Evolutionary conservation across 1,140 invertebrate genomes (phyloP).

Genomic region (Aricia agestis): DNA sequence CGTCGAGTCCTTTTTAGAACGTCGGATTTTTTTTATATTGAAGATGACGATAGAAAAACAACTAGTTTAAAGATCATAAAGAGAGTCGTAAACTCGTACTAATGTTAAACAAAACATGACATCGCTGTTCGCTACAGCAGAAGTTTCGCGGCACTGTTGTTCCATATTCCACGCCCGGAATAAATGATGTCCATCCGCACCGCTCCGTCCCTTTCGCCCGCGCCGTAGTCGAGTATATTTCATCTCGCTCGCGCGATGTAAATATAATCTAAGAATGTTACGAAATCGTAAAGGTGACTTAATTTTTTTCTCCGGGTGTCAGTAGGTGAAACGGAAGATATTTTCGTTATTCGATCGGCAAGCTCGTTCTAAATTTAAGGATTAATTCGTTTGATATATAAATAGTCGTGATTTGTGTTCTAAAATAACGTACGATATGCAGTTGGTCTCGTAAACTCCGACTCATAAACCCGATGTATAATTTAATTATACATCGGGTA

Average conservation of each 20-base stretch:
- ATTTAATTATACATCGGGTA: too few species aligned
- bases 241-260: constrained; percentile 4
- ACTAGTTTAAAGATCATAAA: not conserved
- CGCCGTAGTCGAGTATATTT: not conserved
- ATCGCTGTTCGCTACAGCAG: not conserved
- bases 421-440: not conserved
- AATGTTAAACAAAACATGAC: not conserved
- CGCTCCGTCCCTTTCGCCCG: constrained; percentile 19
- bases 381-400: not conserved
- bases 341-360: not conserved
- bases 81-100: not conserved
- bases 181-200: constrained; percentile 13
- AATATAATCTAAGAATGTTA: constrained; percentile 28
- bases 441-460: not conserved
- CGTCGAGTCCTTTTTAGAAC: too few species aligned
- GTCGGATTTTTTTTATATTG: too few species aligned
- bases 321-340: constrained; percentile 13
- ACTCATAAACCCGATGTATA: not conserved
- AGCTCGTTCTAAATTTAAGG: constrained; percentile 11
- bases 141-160: constrained; percentile 6
- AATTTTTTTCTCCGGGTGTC: constrained; percentile 22
- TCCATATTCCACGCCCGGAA: constrained; percentile 27
- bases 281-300: constrained; percentile 38
- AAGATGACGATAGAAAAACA: not conserved
- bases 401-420: not conserved